phyloP scores from a whole-genome alignment of 1,140 invertebrate species.

The Drosophila arizonae region DNA sequence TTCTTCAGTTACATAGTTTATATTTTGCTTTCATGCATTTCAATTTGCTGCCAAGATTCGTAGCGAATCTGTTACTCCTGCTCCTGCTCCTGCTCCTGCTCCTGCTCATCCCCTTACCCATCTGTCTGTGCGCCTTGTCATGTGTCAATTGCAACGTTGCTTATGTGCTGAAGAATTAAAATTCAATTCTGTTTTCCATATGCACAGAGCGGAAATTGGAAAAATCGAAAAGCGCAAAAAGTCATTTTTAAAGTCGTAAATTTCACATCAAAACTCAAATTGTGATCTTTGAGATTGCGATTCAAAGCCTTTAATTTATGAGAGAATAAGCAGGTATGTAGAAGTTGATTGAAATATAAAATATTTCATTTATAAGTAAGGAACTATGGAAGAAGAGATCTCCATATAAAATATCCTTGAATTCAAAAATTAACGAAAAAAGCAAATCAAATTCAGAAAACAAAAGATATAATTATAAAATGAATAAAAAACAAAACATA shows the following conservation, averaged over 20 bases:
- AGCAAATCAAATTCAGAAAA: too few species aligned
- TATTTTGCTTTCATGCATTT: slow-evolving; percentile 76
- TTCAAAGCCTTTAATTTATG: neutral
- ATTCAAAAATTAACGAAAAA: too few species aligned
- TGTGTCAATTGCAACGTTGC: slow-evolving; percentile 73
- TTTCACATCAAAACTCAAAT: neutral
- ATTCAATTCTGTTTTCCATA: slow-evolving; percentile 72
- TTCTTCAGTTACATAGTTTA: slow-evolving; percentile 72
- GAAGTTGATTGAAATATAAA: too few species aligned
- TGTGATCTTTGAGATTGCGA: neutral
- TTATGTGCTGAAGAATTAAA: slow-evolving; percentile 56
- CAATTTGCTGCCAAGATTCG: slow-evolving; percentile 50
- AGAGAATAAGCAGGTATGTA: too few species aligned
- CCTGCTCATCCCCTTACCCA: neutral
- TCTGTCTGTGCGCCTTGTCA: slow-evolving; percentile 44
- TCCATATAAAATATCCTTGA: too few species aligned
- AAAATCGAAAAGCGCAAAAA: slow-evolving; percentile 32
- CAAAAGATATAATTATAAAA: too few species aligned
- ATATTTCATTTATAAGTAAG: too few species aligned
- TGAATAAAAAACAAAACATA: too few species aligned
- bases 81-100: neutral
- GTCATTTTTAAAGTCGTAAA: neutral
- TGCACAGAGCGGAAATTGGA: slow-evolving; percentile 73
- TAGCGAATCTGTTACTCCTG: too few species aligned
- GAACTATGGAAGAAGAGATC: too few species aligned